phyloP scores from a whole-genome alignment of 1,140 invertebrate species.

The Acromyrmex echinatior region DNA sequence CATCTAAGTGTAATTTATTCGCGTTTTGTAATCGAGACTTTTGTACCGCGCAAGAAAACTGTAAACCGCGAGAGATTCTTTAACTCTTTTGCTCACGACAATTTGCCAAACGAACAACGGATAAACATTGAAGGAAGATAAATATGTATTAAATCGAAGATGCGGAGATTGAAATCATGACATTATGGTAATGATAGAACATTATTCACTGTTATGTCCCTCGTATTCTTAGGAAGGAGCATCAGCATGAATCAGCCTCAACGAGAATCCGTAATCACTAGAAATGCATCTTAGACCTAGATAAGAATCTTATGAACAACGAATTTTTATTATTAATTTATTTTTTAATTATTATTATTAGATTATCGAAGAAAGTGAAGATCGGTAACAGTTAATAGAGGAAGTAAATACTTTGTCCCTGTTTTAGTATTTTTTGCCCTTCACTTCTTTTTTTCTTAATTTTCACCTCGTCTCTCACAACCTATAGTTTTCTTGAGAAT shows the following conservation, averaged over 20 bases:
- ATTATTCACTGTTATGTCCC: neutral
- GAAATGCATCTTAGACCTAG: conserved; percentile 43
- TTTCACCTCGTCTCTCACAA: conserved; percentile 8
- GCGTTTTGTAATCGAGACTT: neutral
- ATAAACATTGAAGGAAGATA: conserved; percentile 40
- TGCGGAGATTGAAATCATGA: conserved; percentile 35
- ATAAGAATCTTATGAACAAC: conserved; percentile 62
- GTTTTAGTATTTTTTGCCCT: conserved; percentile 14
- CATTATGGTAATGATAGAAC: conserved; percentile 27
- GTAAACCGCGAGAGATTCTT: conserved; percentile 41
- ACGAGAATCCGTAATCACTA: conserved; percentile 41
- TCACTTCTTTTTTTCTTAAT: conserved; percentile 6
- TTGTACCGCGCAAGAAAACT: conserved; percentile 19
- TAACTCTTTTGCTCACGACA: conserved; percentile 10
- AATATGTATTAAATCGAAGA: conserved; percentile 19
- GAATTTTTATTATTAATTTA: conserved; percentile 64
- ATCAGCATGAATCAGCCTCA: conserved; percentile 18
- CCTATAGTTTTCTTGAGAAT: neutral
- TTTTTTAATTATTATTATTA: conserved; percentile 61
- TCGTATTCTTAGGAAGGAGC: neutral
- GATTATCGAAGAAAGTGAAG: conserved; percentile 66
- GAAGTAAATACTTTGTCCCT: conserved; percentile 42
- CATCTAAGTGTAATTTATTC: neutral
- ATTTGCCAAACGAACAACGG: conserved; percentile 5
- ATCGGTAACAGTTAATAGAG: conserved; percentile 60